Percentiles rank a stretch among this genome's conserved stretches.
Evolutionary conservation across 2,113 vertebrate species (phyloP).

Genomic region (Micronisus gabar): DNA sequence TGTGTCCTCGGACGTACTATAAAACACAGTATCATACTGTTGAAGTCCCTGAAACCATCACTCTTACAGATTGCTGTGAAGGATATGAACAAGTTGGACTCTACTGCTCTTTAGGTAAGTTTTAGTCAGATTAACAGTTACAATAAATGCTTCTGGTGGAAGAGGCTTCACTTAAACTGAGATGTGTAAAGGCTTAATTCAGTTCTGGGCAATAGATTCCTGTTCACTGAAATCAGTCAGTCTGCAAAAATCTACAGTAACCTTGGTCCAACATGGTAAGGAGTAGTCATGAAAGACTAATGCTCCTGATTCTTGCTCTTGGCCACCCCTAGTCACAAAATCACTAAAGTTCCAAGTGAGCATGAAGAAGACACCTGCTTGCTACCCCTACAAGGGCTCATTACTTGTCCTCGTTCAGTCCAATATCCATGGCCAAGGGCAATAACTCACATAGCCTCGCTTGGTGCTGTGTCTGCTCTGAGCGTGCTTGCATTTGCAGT

Average conservation of each 20-base stretch:
- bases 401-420: neutral
- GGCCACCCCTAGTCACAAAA: neutral
- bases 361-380: neutral
- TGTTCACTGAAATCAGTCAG: neutral
- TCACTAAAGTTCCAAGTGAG: neutral
- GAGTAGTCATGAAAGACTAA: neutral
- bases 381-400: neutral
- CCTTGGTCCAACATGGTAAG: neutral
- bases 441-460: neutral
- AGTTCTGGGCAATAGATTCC: neutral
- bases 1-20: conserved; percentile 75
- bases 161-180: neutral
- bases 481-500: neutral
- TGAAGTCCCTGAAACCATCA: conserved; percentile 58
- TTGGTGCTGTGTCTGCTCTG: neutral
- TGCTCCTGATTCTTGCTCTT: neutral
- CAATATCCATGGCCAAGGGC: neutral
- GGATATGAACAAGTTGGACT: conserved; percentile 83
- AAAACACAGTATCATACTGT: conserved; percentile 54
- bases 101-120: conserved; percentile 86
- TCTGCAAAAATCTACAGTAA: neutral
- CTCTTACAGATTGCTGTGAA: conserved; percentile 78
- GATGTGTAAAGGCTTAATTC: neutral
- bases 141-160: neutral
- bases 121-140: neutral